A percentile compares a stretch with the other conserved stretches of the same genome.
Conservation (phyloP, 1,140 invertebrate genomes). For the Acromyrmex charruanus region DNA sequence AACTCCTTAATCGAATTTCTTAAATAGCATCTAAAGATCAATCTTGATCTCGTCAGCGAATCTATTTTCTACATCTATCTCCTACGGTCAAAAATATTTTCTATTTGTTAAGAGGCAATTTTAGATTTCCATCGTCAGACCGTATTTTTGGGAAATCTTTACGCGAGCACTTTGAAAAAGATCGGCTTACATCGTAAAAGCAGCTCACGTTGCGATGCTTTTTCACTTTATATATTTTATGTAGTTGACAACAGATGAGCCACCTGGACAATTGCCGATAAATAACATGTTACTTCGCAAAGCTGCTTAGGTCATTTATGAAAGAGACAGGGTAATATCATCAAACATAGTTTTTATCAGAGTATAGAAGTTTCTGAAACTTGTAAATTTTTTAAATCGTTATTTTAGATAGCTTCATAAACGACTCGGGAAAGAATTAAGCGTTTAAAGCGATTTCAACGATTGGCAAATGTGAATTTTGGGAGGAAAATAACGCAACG, state of each 20-base stretch:
- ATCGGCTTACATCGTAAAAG: constrained; percentile 18
- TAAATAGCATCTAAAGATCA: not conserved
- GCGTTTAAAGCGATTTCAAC: not conserved
- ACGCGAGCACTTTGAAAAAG: constrained; percentile 7
- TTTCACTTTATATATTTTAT: constrained; percentile 36
- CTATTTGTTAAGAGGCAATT: not conserved
- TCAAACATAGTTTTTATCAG: constrained; percentile 23
- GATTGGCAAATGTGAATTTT: not conserved
- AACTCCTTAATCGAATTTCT: not conserved
- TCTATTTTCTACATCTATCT: not conserved
- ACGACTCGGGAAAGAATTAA: not conserved
- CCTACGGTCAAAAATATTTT: not conserved
- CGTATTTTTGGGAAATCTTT: constrained; percentile 19
- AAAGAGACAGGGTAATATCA: not conserved
- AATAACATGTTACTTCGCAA: constrained; percentile 42
- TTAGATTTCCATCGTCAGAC: not conserved
- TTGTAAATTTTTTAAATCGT: not conserved
- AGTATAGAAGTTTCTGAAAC: not conserved
- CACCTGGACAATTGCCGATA: constrained; percentile 40
- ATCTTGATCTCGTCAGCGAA: not conserved
- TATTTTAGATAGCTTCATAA: not conserved
- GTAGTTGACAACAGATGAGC: constrained; percentile 20
- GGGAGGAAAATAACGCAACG: too few species aligned
- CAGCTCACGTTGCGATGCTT: constrained; percentile 19
- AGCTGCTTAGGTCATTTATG: constrained; percentile 3